These are phyloP conservation scores for Nyleta sp. DNA, from an alignment of 2,888 invertebrate species.

Conservation along the genomic window DNA sequence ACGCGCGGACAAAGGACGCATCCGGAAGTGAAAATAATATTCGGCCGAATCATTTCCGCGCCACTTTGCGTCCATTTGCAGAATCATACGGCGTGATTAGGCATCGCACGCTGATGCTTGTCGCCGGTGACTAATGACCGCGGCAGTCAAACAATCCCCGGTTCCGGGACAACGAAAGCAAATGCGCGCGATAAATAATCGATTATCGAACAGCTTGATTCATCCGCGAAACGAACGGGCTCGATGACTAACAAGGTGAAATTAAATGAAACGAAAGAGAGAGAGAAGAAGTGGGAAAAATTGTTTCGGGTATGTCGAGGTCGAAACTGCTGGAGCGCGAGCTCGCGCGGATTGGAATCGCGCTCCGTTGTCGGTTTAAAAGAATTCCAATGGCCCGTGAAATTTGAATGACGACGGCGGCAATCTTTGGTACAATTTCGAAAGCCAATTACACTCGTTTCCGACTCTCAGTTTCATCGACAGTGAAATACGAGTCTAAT, in stretches of 20 bases:
- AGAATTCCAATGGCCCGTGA: constrained; percentile 38
- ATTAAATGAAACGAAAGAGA: not conserved
- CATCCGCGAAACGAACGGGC: constrained; percentile 6
- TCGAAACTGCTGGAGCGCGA: too few relatives aligned
- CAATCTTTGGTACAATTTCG: constrained; percentile 34
- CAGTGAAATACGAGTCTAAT: constrained; percentile 58
- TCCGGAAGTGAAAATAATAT: too few relatives aligned
- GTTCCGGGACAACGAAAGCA: not conserved
- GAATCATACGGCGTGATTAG: constrained; percentile 2
- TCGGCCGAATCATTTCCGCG: constrained; percentile 2
- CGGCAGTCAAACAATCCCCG: not conserved
- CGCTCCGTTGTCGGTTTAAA: constrained; percentile 20
- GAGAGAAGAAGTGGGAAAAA: too few relatives aligned
- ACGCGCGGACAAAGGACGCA: too few relatives aligned
- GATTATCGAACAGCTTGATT: constrained; percentile 5
- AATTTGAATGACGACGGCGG: constrained; percentile 42
- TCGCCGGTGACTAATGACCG: constrained; percentile 6
- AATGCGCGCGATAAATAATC: constrained; percentile 3
- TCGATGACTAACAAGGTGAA: not conserved
- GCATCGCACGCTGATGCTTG: not conserved
- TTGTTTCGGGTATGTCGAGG: not conserved
- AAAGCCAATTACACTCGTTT: constrained; percentile 52
- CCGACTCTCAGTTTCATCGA: constrained; percentile 51
- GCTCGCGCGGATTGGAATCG: not conserved
- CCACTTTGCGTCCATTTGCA: constrained; percentile 10